A percentile compares a stretch with the other conserved stretches of the same genome.
These are phyloP conservation scores for Trachops cirrhosus DNA, from an alignment of 2,797 vertebrate genomes.

Conservation along the genomic window DNA sequence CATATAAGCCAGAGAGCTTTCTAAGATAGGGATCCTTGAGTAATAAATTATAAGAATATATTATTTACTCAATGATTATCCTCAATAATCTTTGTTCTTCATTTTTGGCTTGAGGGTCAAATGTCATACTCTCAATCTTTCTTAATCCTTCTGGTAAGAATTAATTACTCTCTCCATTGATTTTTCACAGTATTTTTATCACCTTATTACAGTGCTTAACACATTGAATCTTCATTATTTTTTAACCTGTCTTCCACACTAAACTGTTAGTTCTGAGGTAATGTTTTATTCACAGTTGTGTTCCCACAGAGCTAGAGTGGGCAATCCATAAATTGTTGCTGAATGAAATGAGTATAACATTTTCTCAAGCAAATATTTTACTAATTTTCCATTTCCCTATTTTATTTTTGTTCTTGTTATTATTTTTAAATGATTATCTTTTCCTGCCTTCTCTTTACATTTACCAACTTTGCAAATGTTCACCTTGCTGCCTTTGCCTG, in stretches of 20 bases:
- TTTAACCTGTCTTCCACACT: slow-evolving; percentile 4
- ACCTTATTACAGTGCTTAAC: background rate
- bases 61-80: slow-evolving; percentile 38
- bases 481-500: background rate
- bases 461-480: background rate
- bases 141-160: slow-evolving; percentile 6
- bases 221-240: slow-evolving; percentile 41
- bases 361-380: slow-evolving; percentile 47
- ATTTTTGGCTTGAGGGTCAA: slow-evolving; percentile 23
- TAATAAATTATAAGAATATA: slow-evolving; percentile 41
- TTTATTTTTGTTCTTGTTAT: slow-evolving; percentile 24
- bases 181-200: slow-evolving; percentile 36
- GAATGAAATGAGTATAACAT: background rate
- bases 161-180: slow-evolving; percentile 47
- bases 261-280: background rate
- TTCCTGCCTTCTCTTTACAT: background rate
- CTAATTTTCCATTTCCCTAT: slow-evolving; percentile 47
- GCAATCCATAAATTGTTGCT: slow-evolving; percentile 36
- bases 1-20: background rate
- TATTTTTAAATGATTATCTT: slow-evolving; percentile 35
- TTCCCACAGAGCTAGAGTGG: background rate
- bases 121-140: slow-evolving; percentile 25
- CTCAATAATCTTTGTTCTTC: slow-evolving; percentile 37
- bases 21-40: background rate
- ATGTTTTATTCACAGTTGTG: slow-evolving; percentile 61